phyloP scores from a whole-genome alignment of 2,888 invertebrate genomes.

The Apotomis betuletana region DNA sequence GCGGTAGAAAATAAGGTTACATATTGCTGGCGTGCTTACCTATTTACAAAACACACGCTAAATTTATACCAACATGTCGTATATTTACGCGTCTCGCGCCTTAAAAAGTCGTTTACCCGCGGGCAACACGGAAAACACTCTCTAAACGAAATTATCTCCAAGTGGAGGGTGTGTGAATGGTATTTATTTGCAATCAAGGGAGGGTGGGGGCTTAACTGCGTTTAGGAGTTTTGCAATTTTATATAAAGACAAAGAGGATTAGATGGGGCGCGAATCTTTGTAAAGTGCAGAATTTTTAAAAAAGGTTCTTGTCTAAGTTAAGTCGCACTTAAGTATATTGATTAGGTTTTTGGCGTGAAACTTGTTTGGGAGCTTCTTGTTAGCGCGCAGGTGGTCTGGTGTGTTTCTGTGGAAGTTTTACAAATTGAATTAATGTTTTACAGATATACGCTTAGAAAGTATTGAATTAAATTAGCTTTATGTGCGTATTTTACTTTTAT shows the following conservation, averaged over 20 bases:
- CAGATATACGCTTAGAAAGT: too few relatives aligned
- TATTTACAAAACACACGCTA: slow-evolving; percentile 28
- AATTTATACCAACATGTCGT: slow-evolving; percentile 39
- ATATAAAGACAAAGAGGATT: slow-evolving; percentile 45
- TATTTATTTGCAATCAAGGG: slow-evolving; percentile 55
- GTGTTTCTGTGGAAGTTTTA: background rate
- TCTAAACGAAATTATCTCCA: slow-evolving; percentile 50
- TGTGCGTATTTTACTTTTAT: too few relatives aligned
- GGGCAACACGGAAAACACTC: slow-evolving; percentile 46
- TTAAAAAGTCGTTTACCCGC: slow-evolving; percentile 41
- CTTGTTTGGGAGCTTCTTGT: background rate
- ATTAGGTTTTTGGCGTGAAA: slow-evolving; percentile 19
- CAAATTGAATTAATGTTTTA: background rate
- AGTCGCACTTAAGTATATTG: slow-evolving; percentile 32
- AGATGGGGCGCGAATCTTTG: slow-evolving; percentile 50
- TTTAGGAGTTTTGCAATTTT: slow-evolving; percentile 49
- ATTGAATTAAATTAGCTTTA: too few relatives aligned
- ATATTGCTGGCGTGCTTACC: background rate
- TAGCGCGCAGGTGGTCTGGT: background rate
- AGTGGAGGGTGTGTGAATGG: slow-evolving; percentile 48
- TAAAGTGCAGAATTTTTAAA: slow-evolving; percentile 46
- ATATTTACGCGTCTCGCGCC: slow-evolving; percentile 38
- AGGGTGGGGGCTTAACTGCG: slow-evolving; percentile 44
- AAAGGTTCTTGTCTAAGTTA: slow-evolving; percentile 9
- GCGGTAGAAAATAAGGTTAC: background rate